These are phyloP conservation scores for Caenorhabditis sp. DNA, from an alignment of 2,888 invertebrate species.

Conservation along the genomic window DNA sequence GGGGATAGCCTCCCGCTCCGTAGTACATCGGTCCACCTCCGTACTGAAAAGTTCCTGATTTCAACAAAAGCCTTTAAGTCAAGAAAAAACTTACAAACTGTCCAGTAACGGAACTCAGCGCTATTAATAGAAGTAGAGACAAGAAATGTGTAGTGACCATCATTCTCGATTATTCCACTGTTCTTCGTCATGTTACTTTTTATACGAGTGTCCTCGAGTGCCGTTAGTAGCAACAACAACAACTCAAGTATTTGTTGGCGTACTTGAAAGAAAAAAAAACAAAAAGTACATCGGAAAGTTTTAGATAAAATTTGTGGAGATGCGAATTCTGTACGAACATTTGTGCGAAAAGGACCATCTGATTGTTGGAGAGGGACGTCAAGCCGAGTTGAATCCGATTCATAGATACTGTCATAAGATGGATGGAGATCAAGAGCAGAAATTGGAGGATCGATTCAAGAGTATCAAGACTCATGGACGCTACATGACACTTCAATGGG, in stretches of 20 bases:
- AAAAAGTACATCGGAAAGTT: slow-evolving; percentile 6
- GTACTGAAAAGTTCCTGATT: slow-evolving; percentile 53
- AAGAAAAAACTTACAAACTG: slow-evolving; percentile 50
- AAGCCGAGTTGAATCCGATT: slow-evolving; percentile 49
- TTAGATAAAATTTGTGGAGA: slow-evolving; percentile 73
- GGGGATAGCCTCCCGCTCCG: slow-evolving; percentile 49
- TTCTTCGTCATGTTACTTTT: slow-evolving; percentile 25
- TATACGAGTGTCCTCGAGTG: slow-evolving; percentile 44
- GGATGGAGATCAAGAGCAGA: slow-evolving; percentile 41
- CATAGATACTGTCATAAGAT: slow-evolving; percentile 59
- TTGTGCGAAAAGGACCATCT: slow-evolving; percentile 70
- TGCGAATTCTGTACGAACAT: slow-evolving; percentile 76
- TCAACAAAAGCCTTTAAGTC: background rate
- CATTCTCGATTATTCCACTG: background rate
- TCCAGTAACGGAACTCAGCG: slow-evolving; percentile 19
- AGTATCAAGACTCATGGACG: slow-evolving; percentile 45
- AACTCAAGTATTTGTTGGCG: slow-evolving; percentile 28
- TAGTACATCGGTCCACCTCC: slow-evolving; percentile 53
- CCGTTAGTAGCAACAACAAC: slow-evolving; percentile 16
- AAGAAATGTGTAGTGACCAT: slow-evolving; percentile 21
- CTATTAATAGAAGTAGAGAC: slow-evolving; percentile 1
- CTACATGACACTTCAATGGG: slow-evolving; percentile 72
- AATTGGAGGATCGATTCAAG: slow-evolving; percentile 60
- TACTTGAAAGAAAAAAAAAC: background rate
- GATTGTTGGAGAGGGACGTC: slow-evolving; percentile 67